Conservation (phyloP, 2,113 vertebrate genomes). For the Cariama cristata region DNA sequence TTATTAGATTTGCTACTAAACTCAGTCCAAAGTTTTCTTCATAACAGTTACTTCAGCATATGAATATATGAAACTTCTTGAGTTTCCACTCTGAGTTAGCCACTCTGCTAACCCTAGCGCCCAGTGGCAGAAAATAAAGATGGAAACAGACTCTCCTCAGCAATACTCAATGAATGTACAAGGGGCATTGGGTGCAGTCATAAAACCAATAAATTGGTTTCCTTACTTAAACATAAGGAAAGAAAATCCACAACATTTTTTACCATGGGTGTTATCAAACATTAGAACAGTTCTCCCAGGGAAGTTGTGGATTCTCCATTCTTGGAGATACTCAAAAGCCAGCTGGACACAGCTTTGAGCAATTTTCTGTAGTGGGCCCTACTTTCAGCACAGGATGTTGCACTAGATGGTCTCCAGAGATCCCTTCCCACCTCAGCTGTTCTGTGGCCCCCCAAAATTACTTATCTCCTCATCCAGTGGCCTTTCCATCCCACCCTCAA, state of each 20-base stretch:
- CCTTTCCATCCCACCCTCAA: not conserved
- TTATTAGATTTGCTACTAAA: not conserved
- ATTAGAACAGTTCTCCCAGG: not conserved
- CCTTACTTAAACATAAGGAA: not conserved
- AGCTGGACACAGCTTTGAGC: not conserved
- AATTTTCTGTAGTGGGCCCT: not conserved
- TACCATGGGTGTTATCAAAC: not conserved
- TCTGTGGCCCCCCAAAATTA: not conserved
- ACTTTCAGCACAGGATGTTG: not conserved
- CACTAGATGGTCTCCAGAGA: not conserved
- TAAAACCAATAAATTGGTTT: not conserved
- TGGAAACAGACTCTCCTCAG: not conserved
- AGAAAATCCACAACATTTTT: not conserved
- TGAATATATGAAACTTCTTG: not conserved
- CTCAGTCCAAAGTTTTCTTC: not conserved
- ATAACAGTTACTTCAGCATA: not conserved
- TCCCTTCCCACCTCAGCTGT: not conserved
- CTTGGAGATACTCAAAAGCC: not conserved
- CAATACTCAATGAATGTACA: rapidly evolving
- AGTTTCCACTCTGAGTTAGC: no score
- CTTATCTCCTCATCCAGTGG: not conserved
- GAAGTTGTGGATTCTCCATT: not conserved
- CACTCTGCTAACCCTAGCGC: rapidly evolving
- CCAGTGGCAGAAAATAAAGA: not conserved
- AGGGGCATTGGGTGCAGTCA: not conserved